These are phyloP conservation scores for Corydoras sp. DNA, from an alignment of 2,113 vertebrate genomes.

Conservation along the genomic window DNA sequence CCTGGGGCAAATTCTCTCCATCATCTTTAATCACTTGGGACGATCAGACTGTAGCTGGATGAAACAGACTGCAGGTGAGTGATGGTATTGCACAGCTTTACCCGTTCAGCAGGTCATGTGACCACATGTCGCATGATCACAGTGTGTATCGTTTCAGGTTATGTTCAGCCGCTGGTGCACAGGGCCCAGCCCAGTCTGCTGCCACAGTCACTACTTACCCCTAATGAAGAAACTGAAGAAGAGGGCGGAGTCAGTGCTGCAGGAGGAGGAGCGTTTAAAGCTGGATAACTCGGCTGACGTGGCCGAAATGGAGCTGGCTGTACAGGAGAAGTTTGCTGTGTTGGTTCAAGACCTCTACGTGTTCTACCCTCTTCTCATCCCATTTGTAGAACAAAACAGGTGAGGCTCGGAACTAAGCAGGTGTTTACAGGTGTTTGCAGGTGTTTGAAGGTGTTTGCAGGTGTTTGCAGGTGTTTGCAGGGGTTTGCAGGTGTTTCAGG, in stretches of 20 bases:
- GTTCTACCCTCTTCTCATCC: slow-evolving; percentile 90
- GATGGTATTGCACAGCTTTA: too few species aligned
- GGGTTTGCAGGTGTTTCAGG: too few species aligned
- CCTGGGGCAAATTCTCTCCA: slow-evolving; percentile 81
- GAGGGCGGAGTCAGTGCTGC: slow-evolving; percentile 78
- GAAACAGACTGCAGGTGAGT: slow-evolving; percentile 82
- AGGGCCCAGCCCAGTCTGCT: slow-evolving; percentile 76
- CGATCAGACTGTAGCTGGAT: slow-evolving; percentile 90
- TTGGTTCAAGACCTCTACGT: slow-evolving; percentile 89
- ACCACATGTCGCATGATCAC: neutral
- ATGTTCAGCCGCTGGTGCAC: slow-evolving; percentile 87
- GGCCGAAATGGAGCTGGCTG: slow-evolving; percentile 84
- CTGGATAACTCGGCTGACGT: slow-evolving; percentile 74
- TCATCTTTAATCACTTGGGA: slow-evolving; percentile 86
- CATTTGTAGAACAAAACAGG: slow-evolving; percentile 91
- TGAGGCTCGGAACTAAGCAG: slow-evolving; percentile 42
- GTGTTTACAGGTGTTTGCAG: too few species aligned
- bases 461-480: too few species aligned
- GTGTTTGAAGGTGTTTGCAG: too few species aligned
- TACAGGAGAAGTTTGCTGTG: slow-evolving; percentile 85
- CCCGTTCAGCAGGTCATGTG: neutral
- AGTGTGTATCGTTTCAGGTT: slow-evolving; percentile 62
- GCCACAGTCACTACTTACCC: slow-evolving; percentile 87
- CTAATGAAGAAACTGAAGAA: slow-evolving; percentile 93
- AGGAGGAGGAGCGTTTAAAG: slow-evolving; percentile 87